Base-by-base conservation (phyloP, 1,140 invertebrate genomes). In the Drosophila simulans region DNA sequence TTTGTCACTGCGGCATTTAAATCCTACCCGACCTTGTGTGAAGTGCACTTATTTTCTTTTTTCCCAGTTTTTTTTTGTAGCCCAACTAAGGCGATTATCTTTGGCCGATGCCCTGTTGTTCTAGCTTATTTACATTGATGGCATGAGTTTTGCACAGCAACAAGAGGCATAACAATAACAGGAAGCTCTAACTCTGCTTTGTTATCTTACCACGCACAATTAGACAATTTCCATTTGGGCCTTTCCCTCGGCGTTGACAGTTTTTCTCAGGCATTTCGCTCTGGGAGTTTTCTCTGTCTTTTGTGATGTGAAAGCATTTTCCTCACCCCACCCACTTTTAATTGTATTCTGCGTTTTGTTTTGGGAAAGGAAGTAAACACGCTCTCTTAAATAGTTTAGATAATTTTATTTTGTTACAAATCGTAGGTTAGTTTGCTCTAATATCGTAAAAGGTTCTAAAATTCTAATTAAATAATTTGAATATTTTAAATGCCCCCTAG, bases 141-240 rank as follows among this genome's bases (percentile, higher is more conserved):
- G 76, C 83, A 89, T 86, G 83, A 89, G 83, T 86, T 78, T 76
- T 78, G 13, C 37, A 39, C 12, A 59, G 59, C 72, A 17, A 31
- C 25, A 75, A 56, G 35, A 46, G 59, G 48, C 81, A 78, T 49
- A 88, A 86, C 83, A 88, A 86, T 86, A 79, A 88, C 83, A 86
- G 83, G 83, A 88, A 86, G 79, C 83, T 85, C 64, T 70, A 27
- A 71, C 57, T 75, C 60, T 68, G 46, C 59, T 89, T 89, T 86
- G 84, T 89, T 89, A 89, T 89, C 85, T 89, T 89, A 84, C 77
- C 85, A 90, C 85, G 84, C 84, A 89, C 84, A 89, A 89, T 89
- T 89, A 89, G 85, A 89, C 84, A 89, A 89, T 89, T 89, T 90
- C 72, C 77, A 84, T 88, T 83, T 82, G 74, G 60, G 27, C 22